Evolutionary conservation across 2,888 invertebrate species (phyloP).

Genomic region (Calameuta filiformis): DNA sequence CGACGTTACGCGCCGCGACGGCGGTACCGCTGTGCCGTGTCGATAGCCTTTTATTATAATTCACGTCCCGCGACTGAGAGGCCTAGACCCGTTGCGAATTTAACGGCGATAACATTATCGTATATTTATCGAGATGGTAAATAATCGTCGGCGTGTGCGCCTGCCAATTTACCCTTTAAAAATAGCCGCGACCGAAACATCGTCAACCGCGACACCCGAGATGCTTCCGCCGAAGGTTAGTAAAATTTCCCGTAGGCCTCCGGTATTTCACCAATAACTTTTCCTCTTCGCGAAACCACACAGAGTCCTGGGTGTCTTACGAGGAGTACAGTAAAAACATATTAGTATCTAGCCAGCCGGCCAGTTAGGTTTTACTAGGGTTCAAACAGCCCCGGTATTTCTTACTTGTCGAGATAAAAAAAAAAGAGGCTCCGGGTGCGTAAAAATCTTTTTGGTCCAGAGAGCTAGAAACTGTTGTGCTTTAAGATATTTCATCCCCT

Average conservation of each 20-base stretch:
- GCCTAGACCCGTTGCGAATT: constrained; percentile 18
- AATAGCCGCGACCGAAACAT: constrained; percentile 34
- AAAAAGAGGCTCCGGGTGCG: neutral
- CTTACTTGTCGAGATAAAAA: neutral
- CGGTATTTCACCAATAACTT: neutral
- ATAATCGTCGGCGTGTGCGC: constrained; percentile 36
- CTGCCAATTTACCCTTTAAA: constrained; percentile 42
- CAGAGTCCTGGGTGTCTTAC: neutral
- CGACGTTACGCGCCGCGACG: constrained; percentile 38
- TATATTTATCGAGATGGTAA: constrained; percentile 52
- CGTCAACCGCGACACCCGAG: constrained; percentile 5
- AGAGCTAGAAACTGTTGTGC: neutral
- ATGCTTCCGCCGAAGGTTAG: neutral
- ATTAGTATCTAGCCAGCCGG: neutral
- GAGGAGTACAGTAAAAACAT: neutral
- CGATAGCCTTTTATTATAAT: constrained; percentile 34
- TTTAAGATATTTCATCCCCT: neutral
- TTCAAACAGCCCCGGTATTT: neutral
- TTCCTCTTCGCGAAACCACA: too few species aligned
- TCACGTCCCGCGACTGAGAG: constrained; percentile 18
- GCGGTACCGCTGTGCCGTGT: constrained; percentile 17
- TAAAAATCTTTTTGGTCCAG: neutral
- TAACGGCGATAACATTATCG: constrained; percentile 51
- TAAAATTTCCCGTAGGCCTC: neutral
- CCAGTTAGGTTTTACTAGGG: neutral